A percentile compares a stretch with the other conserved stretches of the same genome.
phyloP scores from a whole-genome alignment of 2,888 invertebrate species.

The Carpatolechia fugitivella region DNA sequence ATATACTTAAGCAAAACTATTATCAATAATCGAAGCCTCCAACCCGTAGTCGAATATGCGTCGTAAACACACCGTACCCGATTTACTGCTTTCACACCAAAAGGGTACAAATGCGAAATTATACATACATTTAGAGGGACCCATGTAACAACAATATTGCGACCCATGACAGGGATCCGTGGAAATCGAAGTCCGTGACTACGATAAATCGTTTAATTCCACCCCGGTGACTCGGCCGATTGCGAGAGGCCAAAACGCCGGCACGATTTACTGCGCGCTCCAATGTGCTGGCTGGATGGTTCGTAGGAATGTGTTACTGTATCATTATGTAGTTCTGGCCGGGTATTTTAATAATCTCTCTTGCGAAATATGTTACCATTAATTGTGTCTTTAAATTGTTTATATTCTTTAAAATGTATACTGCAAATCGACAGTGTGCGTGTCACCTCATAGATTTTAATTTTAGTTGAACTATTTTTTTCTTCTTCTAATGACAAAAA shows the following conservation, averaged over 20 bases:
- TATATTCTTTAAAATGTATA: no score
- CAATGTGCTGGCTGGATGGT: conserved; percentile 14
- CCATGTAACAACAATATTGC: conserved; percentile 52
- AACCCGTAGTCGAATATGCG: not conserved
- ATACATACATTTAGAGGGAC: conserved; percentile 36
- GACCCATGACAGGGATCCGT: conserved; percentile 51
- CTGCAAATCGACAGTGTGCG: no score
- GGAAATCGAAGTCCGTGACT: conserved; percentile 62
- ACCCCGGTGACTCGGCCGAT: conserved; percentile 66
- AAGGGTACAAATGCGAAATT: conserved; percentile 34
- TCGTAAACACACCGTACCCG: not conserved
- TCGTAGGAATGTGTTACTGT: not conserved
- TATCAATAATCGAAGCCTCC: not conserved
- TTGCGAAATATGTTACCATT: no score
- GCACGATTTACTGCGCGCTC: conserved; percentile 60
- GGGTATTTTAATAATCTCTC: no score
- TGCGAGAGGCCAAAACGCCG: conserved; percentile 61
- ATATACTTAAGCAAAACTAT: not conserved
- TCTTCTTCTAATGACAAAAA: no score
- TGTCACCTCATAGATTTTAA: no score
- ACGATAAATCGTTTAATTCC: conserved; percentile 76
- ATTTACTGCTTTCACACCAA: conserved; percentile 11
- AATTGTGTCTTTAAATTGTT: no score
- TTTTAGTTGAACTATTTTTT: no score
- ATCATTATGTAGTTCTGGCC: not conserved